Conservation (phyloP, 2,113 vertebrate species). For the Nanorana parkeri region DNA sequence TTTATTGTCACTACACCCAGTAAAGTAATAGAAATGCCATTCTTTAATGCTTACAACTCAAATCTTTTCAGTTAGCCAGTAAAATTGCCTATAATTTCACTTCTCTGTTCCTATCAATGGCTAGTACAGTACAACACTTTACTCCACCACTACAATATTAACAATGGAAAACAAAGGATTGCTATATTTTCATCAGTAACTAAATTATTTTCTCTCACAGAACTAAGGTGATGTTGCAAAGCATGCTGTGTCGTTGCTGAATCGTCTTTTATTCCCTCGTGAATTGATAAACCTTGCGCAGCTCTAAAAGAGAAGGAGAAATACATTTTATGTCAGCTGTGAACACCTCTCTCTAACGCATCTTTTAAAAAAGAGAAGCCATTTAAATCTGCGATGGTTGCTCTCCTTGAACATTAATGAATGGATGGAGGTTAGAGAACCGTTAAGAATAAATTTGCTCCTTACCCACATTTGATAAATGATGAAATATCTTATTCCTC, state of each 20-base stretch:
- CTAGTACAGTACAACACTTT: no score
- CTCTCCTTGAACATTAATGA: slow-evolving; percentile 35
- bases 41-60: no score
- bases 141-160: no score
- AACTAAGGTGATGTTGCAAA: slow-evolving; percentile 17
- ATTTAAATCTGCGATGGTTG: slow-evolving; percentile 40
- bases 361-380: slow-evolving; percentile 36
- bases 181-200: background rate
- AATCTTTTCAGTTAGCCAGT: no score
- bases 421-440: slow-evolving; percentile 43
- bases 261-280: slow-evolving; percentile 13
- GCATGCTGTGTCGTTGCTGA: slow-evolving; percentile 20
- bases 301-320: slow-evolving; percentile 32
- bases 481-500: slow-evolving; percentile 47
- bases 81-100: no score
- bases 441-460: slow-evolving; percentile 58
- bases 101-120: no score
- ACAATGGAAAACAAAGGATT: no score
- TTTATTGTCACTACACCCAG: no score
- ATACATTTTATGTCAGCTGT: slow-evolving; percentile 44
- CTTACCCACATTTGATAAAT: slow-evolving; percentile 55
- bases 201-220: slow-evolving; percentile 13
- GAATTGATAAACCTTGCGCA: slow-evolving; percentile 39
- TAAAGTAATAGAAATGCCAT: no score
- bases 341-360: slow-evolving; percentile 28